Conservation (phyloP, 2,888 invertebrate species). For the Monopis laevigella region DNA sequence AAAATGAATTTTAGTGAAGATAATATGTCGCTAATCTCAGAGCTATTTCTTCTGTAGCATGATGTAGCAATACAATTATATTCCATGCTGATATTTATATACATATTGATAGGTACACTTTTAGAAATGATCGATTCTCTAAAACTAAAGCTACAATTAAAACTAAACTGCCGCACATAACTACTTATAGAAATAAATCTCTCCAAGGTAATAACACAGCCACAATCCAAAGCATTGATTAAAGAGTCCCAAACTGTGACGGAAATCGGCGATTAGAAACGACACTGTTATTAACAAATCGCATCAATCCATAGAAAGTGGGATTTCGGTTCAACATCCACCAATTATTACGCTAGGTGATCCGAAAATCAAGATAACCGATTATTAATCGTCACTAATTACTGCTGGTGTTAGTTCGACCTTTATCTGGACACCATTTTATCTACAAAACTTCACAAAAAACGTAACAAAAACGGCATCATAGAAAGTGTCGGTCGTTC, state of each 20-base stretch:
- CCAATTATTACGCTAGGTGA: constrained; percentile 51
- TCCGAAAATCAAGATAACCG: constrained; percentile 57
- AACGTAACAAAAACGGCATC: constrained; percentile 55
- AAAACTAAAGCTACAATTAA: no score
- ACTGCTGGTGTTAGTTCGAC: constrained; percentile 66
- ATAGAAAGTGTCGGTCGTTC: constrained; percentile 50
- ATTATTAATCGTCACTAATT: constrained; percentile 66
- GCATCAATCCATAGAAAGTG: constrained; percentile 23
- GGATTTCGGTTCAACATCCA: constrained; percentile 28
- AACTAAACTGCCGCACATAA: no score
- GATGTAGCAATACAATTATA: no score
- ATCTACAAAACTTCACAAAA: constrained; percentile 41
- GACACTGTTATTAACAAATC: constrained; percentile 13
- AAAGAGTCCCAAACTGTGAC: constrained; percentile 4
- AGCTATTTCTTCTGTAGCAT: no score
- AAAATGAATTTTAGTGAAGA: no score
- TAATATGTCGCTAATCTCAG: no score
- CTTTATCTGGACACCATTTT: constrained; percentile 63
- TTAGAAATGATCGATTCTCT: no score
- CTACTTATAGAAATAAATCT: no score
- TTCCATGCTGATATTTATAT: no score
- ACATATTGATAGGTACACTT: no score
- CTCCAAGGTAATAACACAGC: no score
- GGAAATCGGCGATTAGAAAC: constrained; percentile 10
- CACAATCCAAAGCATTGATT: no score